Evolutionary conservation across 2,113 vertebrate genomes (phyloP).

Genomic region (Petrocephalus microphthalmus): DNA sequence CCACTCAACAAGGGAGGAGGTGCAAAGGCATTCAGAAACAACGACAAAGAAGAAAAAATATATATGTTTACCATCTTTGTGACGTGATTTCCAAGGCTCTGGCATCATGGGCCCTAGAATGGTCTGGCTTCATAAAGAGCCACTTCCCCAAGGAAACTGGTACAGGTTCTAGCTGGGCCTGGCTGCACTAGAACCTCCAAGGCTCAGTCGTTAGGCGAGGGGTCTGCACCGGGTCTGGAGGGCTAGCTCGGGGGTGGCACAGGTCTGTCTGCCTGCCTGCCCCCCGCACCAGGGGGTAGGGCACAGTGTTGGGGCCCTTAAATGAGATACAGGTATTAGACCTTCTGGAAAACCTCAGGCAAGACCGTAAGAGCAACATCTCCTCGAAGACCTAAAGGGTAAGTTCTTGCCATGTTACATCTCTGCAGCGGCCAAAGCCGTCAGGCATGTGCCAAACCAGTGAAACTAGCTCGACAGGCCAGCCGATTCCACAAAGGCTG

Average conservation of each 20-base stretch:
- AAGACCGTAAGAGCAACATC: background rate
- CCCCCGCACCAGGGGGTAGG: background rate
- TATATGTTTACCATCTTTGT: background rate
- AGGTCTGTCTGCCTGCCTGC: background rate
- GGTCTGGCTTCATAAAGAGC: background rate
- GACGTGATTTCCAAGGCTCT: background rate
- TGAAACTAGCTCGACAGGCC: background rate
- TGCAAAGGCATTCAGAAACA: background rate
- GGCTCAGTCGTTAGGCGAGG: background rate
- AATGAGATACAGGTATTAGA: background rate
- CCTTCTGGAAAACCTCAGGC: background rate
- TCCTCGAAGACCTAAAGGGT: background rate
- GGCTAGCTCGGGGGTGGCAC: background rate
- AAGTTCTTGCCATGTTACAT: background rate
- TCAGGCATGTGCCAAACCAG: background rate
- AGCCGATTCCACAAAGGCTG: background rate
- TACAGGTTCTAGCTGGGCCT: background rate
- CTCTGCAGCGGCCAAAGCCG: background rate
- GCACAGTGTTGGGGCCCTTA: background rate
- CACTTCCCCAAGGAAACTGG: background rate
- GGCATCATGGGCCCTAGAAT: background rate
- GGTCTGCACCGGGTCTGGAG: background rate
- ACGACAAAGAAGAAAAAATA: background rate
- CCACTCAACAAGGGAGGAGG: background rate
- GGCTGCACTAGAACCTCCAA: background rate